Conservation (phyloP, 2,888 invertebrate genomes). For the Xestia rhomboidea region DNA sequence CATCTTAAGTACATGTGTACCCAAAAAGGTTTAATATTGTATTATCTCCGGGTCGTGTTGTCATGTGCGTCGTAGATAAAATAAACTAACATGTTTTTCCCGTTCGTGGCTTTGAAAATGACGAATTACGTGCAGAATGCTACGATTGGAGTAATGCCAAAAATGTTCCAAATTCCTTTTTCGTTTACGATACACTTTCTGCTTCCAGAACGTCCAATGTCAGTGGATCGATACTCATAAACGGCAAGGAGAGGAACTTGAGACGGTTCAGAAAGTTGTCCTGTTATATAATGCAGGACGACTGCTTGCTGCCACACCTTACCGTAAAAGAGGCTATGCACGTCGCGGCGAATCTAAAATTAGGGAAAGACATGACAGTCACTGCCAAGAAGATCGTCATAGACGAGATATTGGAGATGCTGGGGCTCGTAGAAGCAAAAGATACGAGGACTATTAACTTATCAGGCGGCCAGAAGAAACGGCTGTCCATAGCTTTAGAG, state of each 20-base stretch:
- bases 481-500: constrained; percentile 97
- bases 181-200: constrained; percentile 43
- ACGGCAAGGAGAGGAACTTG: constrained; percentile 96
- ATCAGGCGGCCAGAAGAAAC: constrained; percentile 97
- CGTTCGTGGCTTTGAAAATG: constrained; percentile 11
- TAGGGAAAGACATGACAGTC: constrained; percentile 94
- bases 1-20: constrained; percentile 6
- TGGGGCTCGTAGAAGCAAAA: constrained; percentile 94
- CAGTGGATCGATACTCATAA: constrained; percentile 96
- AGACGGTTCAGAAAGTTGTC: constrained; percentile 97
- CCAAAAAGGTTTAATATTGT: constrained; percentile 1
- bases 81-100: constrained; percentile 6
- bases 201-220: constrained; percentile 94
- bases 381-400: constrained; percentile 95
- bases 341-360: constrained; percentile 97
- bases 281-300: constrained; percentile 99
- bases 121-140: constrained; percentile 34
- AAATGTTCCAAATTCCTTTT: constrained; percentile 35
- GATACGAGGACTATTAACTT: constrained; percentile 95
- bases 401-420: constrained; percentile 95
- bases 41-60: background rate
- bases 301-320: constrained; percentile 96
- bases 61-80: constrained; percentile 3
- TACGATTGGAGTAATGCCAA: constrained; percentile 44
- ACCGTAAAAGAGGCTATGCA: constrained; percentile 98